Evolutionary conservation across 1,140 invertebrate species (phyloP), one percentile per base, ranked within the genome.

Genomic region (Aphaenogaster ashmeadi): DNA sequence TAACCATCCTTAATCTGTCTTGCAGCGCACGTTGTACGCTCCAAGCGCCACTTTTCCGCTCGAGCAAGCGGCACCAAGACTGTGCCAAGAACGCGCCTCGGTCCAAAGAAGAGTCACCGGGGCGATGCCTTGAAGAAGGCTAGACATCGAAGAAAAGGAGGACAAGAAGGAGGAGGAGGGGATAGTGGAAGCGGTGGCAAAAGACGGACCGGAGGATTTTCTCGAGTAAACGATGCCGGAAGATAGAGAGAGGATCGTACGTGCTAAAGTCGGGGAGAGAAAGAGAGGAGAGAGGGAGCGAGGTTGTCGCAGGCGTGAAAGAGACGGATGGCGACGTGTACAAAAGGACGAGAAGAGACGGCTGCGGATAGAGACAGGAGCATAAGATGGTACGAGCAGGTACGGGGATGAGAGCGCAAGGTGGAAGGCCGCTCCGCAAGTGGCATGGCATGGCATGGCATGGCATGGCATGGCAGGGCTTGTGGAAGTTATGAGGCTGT

Each of bases 1-100:
- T 79, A 71, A 80, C 88, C 75, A 71, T 15, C 86, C 88, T 85
- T 91, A 91, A 91, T 91, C 91, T 88, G 71, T 86, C 87, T 88
- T 88, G 79, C 91, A 58, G 90, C 62, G 90, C 89, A 91, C 90
- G 89, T 91, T 90, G 89, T 79, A 69, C 78, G 83, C 84, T 86
- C 83, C 77, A 87, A 91, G 84, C 84, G 84, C 87, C 90, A 91
- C 90, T 91, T 91, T 90, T 90, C 88, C 89, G 88, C 88, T 85
- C 91, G 79, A 87, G 58, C 86, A 62, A 80, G 47, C 60, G 18
- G 66, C 50, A 69, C 47, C 58, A 78, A 50, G 69, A 79, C 38
- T 86, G 79, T 91, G 87, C 88, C 90, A 88, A 86, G 87, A 85
- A 64, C 56, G 66, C 71, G 74, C 38, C 50, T 47, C 13, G 72